These are phyloP conservation scores for Psylliodes chrysocephalus DNA, from an alignment of 2,888 invertebrate genomes.

Conservation along the genomic window DNA sequence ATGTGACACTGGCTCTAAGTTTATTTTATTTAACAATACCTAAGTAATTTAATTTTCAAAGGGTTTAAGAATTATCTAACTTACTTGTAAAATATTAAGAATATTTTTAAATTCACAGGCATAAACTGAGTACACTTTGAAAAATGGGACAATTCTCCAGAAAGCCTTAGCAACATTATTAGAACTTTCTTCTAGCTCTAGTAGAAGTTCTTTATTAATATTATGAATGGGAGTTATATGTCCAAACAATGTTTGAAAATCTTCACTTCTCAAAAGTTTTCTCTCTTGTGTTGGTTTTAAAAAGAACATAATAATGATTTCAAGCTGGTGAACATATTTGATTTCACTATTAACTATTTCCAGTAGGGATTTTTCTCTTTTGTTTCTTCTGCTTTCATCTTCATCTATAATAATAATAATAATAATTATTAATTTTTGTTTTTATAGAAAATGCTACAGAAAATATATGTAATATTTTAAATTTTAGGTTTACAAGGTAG, in stretches of 20 bases:
- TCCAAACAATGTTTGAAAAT: slow-evolving; percentile 70
- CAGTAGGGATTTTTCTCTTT: slow-evolving; percentile 68
- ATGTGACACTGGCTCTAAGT: too few relatives aligned
- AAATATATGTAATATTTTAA: too few relatives aligned
- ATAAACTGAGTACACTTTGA: slow-evolving; percentile 82
- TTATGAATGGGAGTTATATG: slow-evolving; percentile 73
- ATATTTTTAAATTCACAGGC: slow-evolving; percentile 78
- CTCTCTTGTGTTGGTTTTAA: slow-evolving; percentile 69
- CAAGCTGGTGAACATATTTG: slow-evolving; percentile 75
- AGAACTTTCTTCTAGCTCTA: slow-evolving; percentile 68
- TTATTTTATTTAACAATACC: too few relatives aligned
- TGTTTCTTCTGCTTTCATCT: slow-evolving; percentile 58
- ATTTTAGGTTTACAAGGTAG: too few relatives aligned
- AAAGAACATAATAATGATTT: slow-evolving; percentile 73
- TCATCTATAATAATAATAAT: slow-evolving; percentile 37
- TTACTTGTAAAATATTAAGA: slow-evolving; percentile 71
- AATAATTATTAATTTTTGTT: background rate
- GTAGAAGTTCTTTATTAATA: slow-evolving; percentile 71
- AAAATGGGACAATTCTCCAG: slow-evolving; percentile 77
- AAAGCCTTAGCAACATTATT: slow-evolving; percentile 75
- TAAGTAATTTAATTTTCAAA: too few relatives aligned
- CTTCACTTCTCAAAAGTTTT: slow-evolving; percentile 65
- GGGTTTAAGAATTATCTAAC: too few relatives aligned
- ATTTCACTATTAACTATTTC: slow-evolving; percentile 78
- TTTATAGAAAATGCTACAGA: too few relatives aligned